Conservation (phyloP, 2,888 invertebrate species). For the Heliconius ethilla region DNA sequence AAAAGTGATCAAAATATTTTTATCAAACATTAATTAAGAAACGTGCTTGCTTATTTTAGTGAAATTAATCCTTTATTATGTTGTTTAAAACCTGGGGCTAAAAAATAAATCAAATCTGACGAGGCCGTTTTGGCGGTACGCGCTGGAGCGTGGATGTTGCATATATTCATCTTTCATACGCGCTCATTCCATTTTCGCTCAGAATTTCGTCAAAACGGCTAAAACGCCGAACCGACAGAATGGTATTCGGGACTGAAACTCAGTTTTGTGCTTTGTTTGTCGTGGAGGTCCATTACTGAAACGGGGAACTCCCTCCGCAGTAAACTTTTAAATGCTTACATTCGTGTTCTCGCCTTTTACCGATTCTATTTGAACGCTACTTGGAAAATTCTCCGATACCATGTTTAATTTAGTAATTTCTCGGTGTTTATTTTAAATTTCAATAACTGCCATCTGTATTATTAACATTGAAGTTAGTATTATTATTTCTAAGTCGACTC, state of each 20-base stretch:
- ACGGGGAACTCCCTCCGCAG: constrained; percentile 64
- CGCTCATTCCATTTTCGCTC: constrained; percentile 61
- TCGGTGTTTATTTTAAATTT: constrained; percentile 68
- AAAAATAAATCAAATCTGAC: constrained; percentile 57
- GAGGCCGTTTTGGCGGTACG: constrained; percentile 54
- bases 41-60: constrained; percentile 24
- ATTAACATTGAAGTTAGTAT: not conserved
- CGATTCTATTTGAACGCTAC: constrained; percentile 76
- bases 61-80: constrained; percentile 23
- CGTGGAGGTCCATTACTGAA: constrained; percentile 59
- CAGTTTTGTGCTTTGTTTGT: constrained; percentile 67
- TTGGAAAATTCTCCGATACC: constrained; percentile 57
- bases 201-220: constrained; percentile 62
- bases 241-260: constrained; percentile 51
- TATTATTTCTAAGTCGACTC: not conserved
- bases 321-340: constrained; percentile 81
- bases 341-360: constrained; percentile 79
- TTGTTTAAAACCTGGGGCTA: constrained; percentile 5
- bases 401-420: constrained; percentile 70
- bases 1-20: constrained; percentile 27
- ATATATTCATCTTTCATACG: constrained; percentile 73
- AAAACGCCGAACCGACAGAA: constrained; percentile 70
- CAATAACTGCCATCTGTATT: constrained; percentile 52
- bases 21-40: constrained; percentile 26
- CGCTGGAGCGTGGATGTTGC: constrained; percentile 55